Evolutionary conservation across 2,113 vertebrate species (phyloP).

Genomic region (Actenoides hombroni): DNA sequence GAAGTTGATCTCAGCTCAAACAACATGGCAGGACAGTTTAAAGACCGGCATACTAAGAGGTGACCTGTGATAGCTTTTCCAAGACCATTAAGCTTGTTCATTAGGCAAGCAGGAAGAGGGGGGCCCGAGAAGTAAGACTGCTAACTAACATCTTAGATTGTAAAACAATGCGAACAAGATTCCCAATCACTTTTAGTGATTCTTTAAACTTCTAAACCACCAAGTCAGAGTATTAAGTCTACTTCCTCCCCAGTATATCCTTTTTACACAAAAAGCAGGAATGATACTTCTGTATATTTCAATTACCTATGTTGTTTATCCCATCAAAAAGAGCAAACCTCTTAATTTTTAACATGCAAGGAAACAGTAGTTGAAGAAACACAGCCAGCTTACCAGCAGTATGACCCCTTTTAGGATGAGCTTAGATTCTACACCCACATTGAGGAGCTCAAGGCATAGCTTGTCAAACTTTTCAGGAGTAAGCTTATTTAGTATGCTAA

Average conservation of each 20-base stretch:
- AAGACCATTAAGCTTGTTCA: background rate
- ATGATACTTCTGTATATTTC: rapidly evolving
- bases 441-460: constrained; percentile 99
- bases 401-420: constrained; percentile 99
- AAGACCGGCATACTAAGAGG: background rate
- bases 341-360: background rate
- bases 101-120: background rate
- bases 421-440: constrained; percentile 99
- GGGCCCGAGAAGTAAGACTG: rapidly evolving
- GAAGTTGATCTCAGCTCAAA: rapidly evolving
- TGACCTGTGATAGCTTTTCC: background rate
- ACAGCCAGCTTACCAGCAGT: constrained; percentile 89
- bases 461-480: constrained; percentile 99
- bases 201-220: rapidly evolving
- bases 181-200: rapidly evolving
- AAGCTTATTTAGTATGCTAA: constrained; percentile 99
- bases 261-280: background rate
- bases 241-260: background rate
- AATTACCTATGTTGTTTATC: background rate
- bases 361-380: background rate
- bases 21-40: background rate
- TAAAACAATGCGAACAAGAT: background rate
- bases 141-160: background rate
- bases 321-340: background rate
- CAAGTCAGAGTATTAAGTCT: background rate